Evolutionary conservation across 1,140 invertebrate species (phyloP), one percentile per base, ranked within the genome.

Genomic region (Reticulitermes speratus): DNA sequence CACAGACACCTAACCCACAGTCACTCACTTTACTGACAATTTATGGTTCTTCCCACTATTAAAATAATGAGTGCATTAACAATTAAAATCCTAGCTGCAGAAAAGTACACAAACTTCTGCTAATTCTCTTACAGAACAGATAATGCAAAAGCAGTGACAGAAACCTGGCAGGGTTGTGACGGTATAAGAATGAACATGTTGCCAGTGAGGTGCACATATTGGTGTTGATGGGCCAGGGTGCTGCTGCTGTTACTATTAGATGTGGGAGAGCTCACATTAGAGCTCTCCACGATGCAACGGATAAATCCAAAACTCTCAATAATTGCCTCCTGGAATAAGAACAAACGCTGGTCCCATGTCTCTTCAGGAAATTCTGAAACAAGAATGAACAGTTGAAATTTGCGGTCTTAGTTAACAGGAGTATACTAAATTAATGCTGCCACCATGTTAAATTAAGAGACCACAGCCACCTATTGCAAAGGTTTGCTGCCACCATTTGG

Each of bases 131-230:
- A 55, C 19, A 55, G 19, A 55, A 55, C 19, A 16, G 14, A 55
- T 12, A 55, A 55, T 55, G 52, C 19, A 55, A 55, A 55, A 55
- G 14, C 5, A 19, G 52, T 16, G 48, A 55, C 8, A 86, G n/a
- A 69, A 44, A 86, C 86, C 83, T 82, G 87, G 32, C 87, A 88
- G 11, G 75, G 87, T 44, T 87, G 87, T 2, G 92, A 92, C 5
- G 95, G 95, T 89, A 99, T 96, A 84, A 99, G 93, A 87, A 98
- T 94, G 91, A 99, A 99, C 93, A 98, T 97, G 89, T 98, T 98
- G 0, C 98, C 98, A 52, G 96, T 96, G 84, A 97, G 94, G 91
- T 99, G 98, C 52, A 99, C 95, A 89, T 97, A 99, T 87, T 95
- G 94, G 87, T 92, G 92, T 87, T 91, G 91, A 87, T 90, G 90